phyloP scores from a whole-genome alignment of 2,113 vertebrate genomes.

The Benitochromis conjunctus region DNA sequence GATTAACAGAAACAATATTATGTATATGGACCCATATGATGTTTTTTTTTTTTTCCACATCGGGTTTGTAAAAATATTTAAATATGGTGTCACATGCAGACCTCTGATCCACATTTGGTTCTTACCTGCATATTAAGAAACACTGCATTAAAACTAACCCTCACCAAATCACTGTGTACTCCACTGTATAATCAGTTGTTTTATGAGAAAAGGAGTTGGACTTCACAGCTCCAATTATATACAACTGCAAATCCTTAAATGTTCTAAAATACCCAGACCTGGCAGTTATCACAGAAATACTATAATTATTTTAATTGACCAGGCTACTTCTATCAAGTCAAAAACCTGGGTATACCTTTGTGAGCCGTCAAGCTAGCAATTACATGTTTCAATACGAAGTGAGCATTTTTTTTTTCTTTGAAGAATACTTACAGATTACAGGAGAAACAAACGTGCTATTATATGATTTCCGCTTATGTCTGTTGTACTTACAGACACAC shows the following conservation, averaged over 20 bases:
- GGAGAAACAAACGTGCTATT: conserved; percentile 66
- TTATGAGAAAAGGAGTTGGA: conserved; percentile 56
- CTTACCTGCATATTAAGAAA: conserved; percentile 34
- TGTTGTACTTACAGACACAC: conserved; percentile 14
- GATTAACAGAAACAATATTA: background rate
- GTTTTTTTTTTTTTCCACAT: background rate
- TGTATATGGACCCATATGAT: background rate
- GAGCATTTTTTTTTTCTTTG: conserved; percentile 62
- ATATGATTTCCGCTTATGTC: conserved; percentile 65
- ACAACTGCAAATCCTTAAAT: conserved; percentile 66
- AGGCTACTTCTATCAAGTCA: conserved; percentile 52
- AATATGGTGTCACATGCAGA: background rate
- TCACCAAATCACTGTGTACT: conserved; percentile 53
- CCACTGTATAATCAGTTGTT: conserved; percentile 54
- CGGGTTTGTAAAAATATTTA: background rate
- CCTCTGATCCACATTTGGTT: conserved; percentile 28
- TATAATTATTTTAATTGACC: conserved; percentile 70
- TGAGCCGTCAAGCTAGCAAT: conserved; percentile 55
- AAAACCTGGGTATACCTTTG: conserved; percentile 55
- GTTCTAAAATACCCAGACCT: conserved; percentile 55
- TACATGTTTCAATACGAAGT: conserved; percentile 46
- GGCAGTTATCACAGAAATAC: conserved; percentile 67
- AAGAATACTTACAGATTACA: conserved; percentile 67
- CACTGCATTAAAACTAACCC: conserved; percentile 35
- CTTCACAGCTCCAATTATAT: conserved; percentile 61